Conservation (phyloP, 2,888 invertebrate species). For the Drosophila barbarae region DNA sequence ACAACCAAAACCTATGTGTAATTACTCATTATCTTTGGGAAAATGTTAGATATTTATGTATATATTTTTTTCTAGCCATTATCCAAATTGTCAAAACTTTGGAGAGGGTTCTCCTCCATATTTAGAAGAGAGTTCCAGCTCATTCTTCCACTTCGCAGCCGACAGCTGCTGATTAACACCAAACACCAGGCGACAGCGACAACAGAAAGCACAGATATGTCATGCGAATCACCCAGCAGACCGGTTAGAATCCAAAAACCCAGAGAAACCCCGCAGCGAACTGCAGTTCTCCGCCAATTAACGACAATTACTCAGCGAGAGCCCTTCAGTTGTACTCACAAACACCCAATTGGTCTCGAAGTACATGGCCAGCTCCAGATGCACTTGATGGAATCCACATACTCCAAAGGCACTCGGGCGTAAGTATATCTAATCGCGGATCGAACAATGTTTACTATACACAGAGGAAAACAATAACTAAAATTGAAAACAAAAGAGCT, state of each 20-base stretch:
- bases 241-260: slow-evolving; percentile 18
- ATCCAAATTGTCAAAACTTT: slow-evolving; percentile 8
- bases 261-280: neutral
- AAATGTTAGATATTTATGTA: neutral
- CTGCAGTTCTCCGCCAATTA: slow-evolving; percentile 29
- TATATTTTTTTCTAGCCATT: neutral
- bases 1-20: neutral
- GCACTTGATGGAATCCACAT: slow-evolving; percentile 26
- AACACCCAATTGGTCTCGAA: slow-evolving; percentile 77
- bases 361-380: slow-evolving; percentile 60
- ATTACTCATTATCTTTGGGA: neutral
- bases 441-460: slow-evolving; percentile 14
- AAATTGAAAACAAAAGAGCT: neutral
- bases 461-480: neutral
- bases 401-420: slow-evolving; percentile 12
- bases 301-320: slow-evolving; percentile 33
- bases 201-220: slow-evolving; percentile 24
- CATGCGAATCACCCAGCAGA: slow-evolving; percentile 21
- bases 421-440: slow-evolving; percentile 23
- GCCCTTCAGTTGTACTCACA: slow-evolving; percentile 68
- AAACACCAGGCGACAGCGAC: slow-evolving; percentile 16
- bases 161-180: slow-evolving; percentile 54
- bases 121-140: slow-evolving; percentile 9
- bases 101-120: neutral
- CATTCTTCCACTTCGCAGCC: slow-evolving; percentile 18